phyloP scores from a whole-genome alignment of 2,113 vertebrate species.

The Brachirus orientalis region DNA sequence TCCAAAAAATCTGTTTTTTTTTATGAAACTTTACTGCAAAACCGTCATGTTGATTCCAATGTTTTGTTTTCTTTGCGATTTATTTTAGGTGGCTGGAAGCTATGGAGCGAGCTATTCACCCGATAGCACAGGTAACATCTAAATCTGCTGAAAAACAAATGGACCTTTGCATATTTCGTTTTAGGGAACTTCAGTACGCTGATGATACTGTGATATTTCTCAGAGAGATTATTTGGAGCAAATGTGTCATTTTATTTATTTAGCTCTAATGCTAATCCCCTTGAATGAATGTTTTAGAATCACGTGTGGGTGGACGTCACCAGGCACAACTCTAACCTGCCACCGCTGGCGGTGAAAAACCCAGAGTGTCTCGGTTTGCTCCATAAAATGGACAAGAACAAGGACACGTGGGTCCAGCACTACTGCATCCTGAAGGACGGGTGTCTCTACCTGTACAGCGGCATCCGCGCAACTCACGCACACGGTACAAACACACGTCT shows the following conservation, averaged over 20 bases:
- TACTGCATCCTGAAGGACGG: constrained; percentile 92
- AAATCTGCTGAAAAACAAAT: not conserved
- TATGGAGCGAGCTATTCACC: constrained; percentile 88
- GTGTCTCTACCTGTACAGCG: constrained; percentile 89
- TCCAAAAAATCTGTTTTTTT: too few species aligned
- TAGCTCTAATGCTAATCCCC: not conserved
- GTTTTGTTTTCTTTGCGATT: constrained; percentile 31
- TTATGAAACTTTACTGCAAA: too few species aligned
- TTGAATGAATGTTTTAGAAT: constrained; percentile 75
- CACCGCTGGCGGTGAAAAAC: constrained; percentile 90
- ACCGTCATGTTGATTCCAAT: not conserved
- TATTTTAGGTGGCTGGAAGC: constrained; percentile 89
- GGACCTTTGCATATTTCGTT: not conserved
- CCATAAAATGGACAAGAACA: constrained; percentile 85
- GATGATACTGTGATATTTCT: not conserved
- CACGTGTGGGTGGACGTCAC: constrained; percentile 94
- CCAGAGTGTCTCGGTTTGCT: constrained; percentile 91
- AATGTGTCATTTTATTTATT: not conserved
- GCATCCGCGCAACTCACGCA: constrained; percentile 87
- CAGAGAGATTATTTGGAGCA: not conserved
- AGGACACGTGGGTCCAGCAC: constrained; percentile 85
- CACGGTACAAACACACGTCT: constrained; percentile 77
- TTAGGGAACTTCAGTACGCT: not conserved
- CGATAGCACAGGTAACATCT: constrained; percentile 84
- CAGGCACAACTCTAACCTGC: constrained; percentile 88